These are phyloP conservation scores for Arvicola amphibius DNA, from an alignment of 2,797 vertebrate species.

Conservation along the genomic window DNA sequence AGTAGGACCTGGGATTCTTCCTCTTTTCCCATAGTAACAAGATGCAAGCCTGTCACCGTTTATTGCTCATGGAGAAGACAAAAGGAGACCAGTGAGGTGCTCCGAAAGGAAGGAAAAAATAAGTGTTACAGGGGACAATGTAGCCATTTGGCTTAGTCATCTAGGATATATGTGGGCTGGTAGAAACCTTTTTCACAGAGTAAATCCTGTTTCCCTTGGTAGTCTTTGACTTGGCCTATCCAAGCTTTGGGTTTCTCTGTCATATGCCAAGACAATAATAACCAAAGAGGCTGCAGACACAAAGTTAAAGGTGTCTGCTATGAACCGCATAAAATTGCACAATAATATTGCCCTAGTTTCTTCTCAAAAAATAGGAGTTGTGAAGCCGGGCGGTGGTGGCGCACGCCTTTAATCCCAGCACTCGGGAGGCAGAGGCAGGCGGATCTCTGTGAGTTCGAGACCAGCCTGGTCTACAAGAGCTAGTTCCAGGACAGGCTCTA, in stretches of 20 bases:
- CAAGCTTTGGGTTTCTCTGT: not conserved
- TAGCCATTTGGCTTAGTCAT: not conserved
- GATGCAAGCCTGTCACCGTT: not conserved
- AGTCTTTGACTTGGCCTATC: not conserved
- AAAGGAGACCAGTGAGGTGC: not conserved
- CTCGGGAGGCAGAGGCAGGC: no score
- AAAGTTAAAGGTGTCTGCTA: not conserved
- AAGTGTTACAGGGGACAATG: not conserved
- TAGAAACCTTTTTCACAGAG: not conserved
- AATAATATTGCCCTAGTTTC: not conserved
- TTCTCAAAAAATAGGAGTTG: conserved; percentile 29
- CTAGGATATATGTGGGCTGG: not conserved
- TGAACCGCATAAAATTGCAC: not conserved
- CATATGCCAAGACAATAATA: not conserved
- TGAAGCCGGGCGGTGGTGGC: no score
- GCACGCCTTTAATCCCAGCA: no score
- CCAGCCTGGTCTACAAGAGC: no score
- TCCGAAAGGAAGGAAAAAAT: not conserved
- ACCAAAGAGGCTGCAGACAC: not conserved
- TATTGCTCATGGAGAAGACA: not conserved
- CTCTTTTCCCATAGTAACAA: not conserved
- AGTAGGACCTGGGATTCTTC: not conserved
- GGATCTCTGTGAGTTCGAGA: no score
- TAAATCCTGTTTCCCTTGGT: not conserved
- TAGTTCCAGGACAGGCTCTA: no score